A percentile compares a stretch with the other conserved stretches of the same genome.
phyloP scores from a whole-genome alignment of 2,797 vertebrate genomes.

The Zalophus californianus region DNA sequence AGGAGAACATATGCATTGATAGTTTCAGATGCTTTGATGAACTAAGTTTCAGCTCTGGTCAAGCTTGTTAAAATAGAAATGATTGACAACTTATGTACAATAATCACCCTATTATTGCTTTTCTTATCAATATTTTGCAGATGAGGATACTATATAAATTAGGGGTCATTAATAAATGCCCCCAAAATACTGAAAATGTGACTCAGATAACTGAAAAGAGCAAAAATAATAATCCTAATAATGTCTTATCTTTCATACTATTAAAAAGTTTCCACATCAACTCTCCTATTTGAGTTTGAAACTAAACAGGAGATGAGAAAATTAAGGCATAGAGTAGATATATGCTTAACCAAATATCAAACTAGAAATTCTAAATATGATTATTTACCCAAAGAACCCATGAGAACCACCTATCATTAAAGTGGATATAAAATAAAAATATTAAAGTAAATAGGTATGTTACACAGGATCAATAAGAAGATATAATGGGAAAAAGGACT shows the following conservation, averaged over 20 bases:
- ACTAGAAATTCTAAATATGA: neutral
- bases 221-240: neutral
- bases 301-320: constrained; percentile 11
- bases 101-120: neutral
- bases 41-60: neutral
- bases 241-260: neutral
- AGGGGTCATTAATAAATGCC: neutral
- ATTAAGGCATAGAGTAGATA: neutral
- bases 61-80: constrained; percentile 18
- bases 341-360: neutral
- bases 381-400: constrained; percentile 18
- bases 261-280: neutral
- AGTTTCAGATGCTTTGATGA: neutral
- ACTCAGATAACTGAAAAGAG: neutral
- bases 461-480: neutral
- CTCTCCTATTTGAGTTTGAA: neutral
- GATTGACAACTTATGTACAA: neutral
- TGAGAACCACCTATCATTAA: neutral
- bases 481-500: neutral
- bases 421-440: constrained; percentile 2
- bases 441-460: neutral
- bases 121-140: constrained; percentile 32
- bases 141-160: neutral
- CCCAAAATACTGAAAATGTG: constrained; percentile 15
- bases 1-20: neutral